phyloP scores from a whole-genome alignment of 1,140 invertebrate genomes.

The Drosophila pseudoananassae region DNA sequence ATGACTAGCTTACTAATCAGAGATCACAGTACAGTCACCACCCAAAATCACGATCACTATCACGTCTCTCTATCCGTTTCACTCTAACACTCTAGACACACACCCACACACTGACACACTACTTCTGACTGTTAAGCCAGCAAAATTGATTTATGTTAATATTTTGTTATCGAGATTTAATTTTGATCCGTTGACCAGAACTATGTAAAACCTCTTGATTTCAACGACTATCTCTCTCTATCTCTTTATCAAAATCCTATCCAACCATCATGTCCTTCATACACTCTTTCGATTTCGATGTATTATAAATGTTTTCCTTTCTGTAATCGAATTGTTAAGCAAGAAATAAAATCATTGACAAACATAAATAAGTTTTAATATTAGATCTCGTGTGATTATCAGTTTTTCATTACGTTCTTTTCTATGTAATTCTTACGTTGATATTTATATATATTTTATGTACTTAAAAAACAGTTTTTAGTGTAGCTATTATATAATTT shows the following conservation, averaged over 20 bases:
- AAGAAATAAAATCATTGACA: slow-evolving; percentile 57
- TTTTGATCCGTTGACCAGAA: slow-evolving; percentile 34
- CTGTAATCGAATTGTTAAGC: slow-evolving; percentile 47
- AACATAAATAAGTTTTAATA: slow-evolving; percentile 52
- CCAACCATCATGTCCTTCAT: slow-evolving; percentile 9
- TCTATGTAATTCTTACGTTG: slow-evolving; percentile 49
- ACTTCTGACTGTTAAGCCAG: slow-evolving; percentile 49
- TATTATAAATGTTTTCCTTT: slow-evolving; percentile 51
- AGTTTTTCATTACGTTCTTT: slow-evolving; percentile 30
- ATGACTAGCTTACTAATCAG: slow-evolving; percentile 55
- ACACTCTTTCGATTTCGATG: slow-evolving; percentile 40
- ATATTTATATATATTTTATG: slow-evolving; percentile 50
- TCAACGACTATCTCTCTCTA: slow-evolving; percentile 31
- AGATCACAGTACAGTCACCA: slow-evolving; percentile 42
- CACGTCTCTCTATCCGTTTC: slow-evolving; percentile 32
- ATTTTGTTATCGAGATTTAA: slow-evolving; percentile 51
- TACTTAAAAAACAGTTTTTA: slow-evolving; percentile 48
- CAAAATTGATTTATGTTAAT: slow-evolving; percentile 56
- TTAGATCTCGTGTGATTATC: slow-evolving; percentile 64
- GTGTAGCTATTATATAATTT: slow-evolving; percentile 45
- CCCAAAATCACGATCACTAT: slow-evolving; percentile 36
- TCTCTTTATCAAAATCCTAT: slow-evolving; percentile 1
- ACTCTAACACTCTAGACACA: slow-evolving; percentile 35
- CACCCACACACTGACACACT: slow-evolving; percentile 25
- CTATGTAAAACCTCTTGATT: slow-evolving; percentile 48